phyloP scores from a whole-genome alignment of 2,888 invertebrate species.

The Diloba caeruleocephala region DNA sequence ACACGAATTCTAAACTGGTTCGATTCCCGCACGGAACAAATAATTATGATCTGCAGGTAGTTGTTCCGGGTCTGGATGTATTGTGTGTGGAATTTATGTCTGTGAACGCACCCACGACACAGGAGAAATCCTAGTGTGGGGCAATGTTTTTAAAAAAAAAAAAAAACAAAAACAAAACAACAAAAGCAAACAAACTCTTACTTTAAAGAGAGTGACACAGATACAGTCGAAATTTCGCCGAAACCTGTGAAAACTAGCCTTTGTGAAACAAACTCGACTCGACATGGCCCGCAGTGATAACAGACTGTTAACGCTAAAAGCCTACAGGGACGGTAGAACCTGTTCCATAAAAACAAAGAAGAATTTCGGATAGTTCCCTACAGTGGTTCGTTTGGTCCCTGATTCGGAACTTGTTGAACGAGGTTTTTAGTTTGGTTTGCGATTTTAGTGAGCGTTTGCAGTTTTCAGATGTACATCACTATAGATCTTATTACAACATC shows the following conservation, averaged over 20 bases:
- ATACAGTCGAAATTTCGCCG: constrained; percentile 31
- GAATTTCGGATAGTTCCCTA: constrained; percentile 5
- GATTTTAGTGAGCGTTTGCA: background rate
- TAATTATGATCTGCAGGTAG: no score
- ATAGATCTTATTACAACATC: no score
- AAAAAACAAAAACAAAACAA: background rate
- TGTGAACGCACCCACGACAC: no score
- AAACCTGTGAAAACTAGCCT: constrained; percentile 24
- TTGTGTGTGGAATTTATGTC: no score
- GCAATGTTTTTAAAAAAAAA: no score
- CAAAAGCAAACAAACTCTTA: constrained; percentile 6
- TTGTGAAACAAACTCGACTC: constrained; percentile 31
- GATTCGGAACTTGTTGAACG: constrained; percentile 18
- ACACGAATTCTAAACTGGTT: no score
- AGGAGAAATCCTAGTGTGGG: no score
- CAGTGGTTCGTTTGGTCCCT: background rate
- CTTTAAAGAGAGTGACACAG: constrained; percentile 18
- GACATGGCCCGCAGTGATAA: constrained; percentile 12
- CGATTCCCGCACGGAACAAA: no score
- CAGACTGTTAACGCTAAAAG: constrained; percentile 20
- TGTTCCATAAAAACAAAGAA: constrained; percentile 21
- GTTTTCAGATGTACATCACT: no score
- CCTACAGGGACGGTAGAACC: constrained; percentile 10
- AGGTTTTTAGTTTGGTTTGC: constrained; percentile 10
- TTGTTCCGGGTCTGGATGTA: no score